Evolutionary conservation across 1,140 invertebrate species (phyloP).

Genomic region (Dendroctonus ponderosae): DNA sequence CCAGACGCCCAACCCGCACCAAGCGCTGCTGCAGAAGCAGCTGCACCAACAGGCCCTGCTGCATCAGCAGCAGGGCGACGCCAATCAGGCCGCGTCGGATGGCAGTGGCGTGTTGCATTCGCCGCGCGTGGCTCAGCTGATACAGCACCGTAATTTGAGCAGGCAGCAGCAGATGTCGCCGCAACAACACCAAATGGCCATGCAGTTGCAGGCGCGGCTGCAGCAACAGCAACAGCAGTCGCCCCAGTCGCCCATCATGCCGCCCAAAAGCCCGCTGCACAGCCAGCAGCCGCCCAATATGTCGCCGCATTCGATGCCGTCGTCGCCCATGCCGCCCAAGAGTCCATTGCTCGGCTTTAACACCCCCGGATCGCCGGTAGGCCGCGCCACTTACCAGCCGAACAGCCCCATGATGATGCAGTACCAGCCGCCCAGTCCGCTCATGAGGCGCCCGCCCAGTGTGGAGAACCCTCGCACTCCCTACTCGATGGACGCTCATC

Average conservation of each 20-base stretch:
- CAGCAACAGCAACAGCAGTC: slow-evolving; percentile 41
- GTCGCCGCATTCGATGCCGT: slow-evolving; percentile 58
- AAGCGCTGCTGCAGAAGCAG: slow-evolving; percentile 47
- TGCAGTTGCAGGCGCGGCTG: slow-evolving; percentile 52
- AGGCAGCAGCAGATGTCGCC: slow-evolving; percentile 53
- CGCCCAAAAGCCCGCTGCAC: slow-evolving; percentile 51
- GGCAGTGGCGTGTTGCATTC: slow-evolving; percentile 37
- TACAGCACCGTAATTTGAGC: slow-evolving; percentile 52
- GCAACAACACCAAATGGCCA: slow-evolving; percentile 57
- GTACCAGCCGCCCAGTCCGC: slow-evolving; percentile 56
- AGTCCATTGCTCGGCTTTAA: slow-evolving; percentile 43
- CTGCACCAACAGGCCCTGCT: slow-evolving; percentile 45
- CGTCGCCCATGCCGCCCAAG: slow-evolving; percentile 52
- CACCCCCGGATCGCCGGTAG: slow-evolving; percentile 63
- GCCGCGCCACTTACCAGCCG: slow-evolving; percentile 62
- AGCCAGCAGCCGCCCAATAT: slow-evolving; percentile 51
- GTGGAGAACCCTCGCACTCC: slow-evolving; percentile 59
- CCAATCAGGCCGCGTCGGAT: slow-evolving; percentile 26
- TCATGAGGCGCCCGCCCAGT: slow-evolving; percentile 61
- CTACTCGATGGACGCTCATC: slow-evolving; percentile 33
- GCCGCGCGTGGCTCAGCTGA: slow-evolving; percentile 48
- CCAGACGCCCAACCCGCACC: slow-evolving; percentile 45
- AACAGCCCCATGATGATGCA: slow-evolving; percentile 58
- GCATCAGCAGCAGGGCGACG: slow-evolving; percentile 29
- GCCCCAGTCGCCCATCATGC: slow-evolving; percentile 55